These are phyloP conservation scores for Drosophila paulistorum DNA, from an alignment of 1,140 invertebrate species.

Conservation along the genomic window DNA sequence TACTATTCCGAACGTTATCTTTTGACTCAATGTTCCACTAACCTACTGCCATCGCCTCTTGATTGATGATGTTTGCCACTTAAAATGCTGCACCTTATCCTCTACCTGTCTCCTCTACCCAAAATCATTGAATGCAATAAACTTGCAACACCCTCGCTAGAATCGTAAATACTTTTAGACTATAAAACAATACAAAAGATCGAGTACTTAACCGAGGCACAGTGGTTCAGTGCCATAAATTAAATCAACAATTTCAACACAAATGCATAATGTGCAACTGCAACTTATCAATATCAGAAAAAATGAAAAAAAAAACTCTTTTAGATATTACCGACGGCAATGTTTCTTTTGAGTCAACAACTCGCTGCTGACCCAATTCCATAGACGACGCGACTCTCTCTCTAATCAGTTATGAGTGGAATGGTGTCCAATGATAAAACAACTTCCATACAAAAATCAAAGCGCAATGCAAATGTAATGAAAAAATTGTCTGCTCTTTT, in stretches of 20 bases:
- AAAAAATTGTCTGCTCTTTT: constrained; percentile 9
- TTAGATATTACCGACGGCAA: constrained; percentile 44
- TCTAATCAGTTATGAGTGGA: constrained; percentile 46
- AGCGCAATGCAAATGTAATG: constrained; percentile 26
- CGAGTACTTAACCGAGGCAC: background rate
- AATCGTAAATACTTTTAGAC: constrained; percentile 25
- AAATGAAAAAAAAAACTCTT: constrained; percentile 19
- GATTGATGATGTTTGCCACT: constrained; percentile 30
- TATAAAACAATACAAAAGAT: background rate
- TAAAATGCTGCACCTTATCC: constrained; percentile 8
- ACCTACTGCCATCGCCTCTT: constrained; percentile 23
- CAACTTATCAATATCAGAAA: constrained; percentile 34
- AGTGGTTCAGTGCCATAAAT: constrained; percentile 8
- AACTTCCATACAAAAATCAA: constrained; percentile 28
- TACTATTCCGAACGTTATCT: constrained; percentile 23
- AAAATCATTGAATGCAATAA: constrained; percentile 4
- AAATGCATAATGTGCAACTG: constrained; percentile 39
- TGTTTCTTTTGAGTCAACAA: constrained; percentile 44
- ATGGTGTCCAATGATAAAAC: constrained; percentile 44
- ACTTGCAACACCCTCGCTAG: constrained; percentile 2
- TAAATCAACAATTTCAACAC: constrained; percentile 7
- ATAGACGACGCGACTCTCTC: constrained; percentile 47
- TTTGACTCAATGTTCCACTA: constrained; percentile 28
- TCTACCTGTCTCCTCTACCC: background rate
- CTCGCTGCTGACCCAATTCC: constrained; percentile 58